Base-by-base conservation (phyloP, 2,797 vertebrate species). In the Petrocephalus sullivani region DNA sequence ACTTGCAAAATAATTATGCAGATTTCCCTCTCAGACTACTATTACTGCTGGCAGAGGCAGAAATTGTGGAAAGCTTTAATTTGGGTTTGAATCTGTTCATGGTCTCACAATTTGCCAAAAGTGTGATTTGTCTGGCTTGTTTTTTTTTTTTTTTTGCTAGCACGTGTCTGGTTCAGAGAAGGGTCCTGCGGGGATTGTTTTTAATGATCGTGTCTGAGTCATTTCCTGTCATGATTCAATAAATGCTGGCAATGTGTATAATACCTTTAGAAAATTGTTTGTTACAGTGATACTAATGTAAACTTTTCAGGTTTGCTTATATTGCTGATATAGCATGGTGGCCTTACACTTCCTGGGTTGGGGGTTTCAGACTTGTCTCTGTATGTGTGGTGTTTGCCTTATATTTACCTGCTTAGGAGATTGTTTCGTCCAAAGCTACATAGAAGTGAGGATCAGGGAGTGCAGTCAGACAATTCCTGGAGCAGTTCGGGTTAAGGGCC, bases 1-100 rank as follows among this genome's bases (percentile, higher is more conserved):
- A 89, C 58, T 83, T 85, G 86, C 88, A 89, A 89, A 89, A 83
- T 89, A 89, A 87, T 89, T 89, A 89, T 89, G 86, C 78, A 87
- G 81, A 89, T 89, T 89, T 89, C 60, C 88, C 60, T 56, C 86
- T 5, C 37, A 87, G 56, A 87, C 88, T 85, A 16, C 86, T 86
- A 87, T 87, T 89, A 89, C 75, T 89, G 49, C 88, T 67, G 71
- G 88, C 81, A 83, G 87, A 64, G 71, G 58, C 88, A 87, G 58
- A 49, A 87, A 64, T 61, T n/a, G 86, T 71, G 88, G 87, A 78
- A 87, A 87, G 88, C 87, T 67, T 85, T 87, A 87, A 87, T 89
- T 89, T 87, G 86, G 78, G 16, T 67, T 19, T 87, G 37, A 89
- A 85, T 60, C 88, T 53, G 60, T 87, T 58, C 58, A 23, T 89